Evolutionary conservation across 2,113 vertebrate species (phyloP).

Genomic region (Salvelinus fontinalis): DNA sequence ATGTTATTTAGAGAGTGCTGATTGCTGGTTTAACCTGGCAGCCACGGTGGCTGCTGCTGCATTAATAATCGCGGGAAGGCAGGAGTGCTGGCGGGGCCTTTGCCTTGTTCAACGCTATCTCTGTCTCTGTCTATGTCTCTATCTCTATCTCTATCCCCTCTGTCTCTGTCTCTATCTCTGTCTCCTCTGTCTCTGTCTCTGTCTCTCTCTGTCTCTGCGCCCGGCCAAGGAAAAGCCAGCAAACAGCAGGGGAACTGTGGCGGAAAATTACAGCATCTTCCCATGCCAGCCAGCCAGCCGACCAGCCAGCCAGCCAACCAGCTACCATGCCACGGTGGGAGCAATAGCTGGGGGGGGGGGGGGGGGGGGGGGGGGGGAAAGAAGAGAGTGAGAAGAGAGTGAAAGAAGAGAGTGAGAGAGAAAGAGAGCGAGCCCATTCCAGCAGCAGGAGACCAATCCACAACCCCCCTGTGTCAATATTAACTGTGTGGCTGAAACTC

Average conservation of each 20-base stretch:
- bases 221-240: slow-evolving; percentile 60
- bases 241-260: slow-evolving; percentile 72
- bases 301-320: slow-evolving; percentile 27
- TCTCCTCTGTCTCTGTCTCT: slow-evolving; percentile 46
- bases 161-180: no score
- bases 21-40: slow-evolving; percentile 74
- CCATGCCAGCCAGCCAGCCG: slow-evolving; percentile 59
- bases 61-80: slow-evolving; percentile 70
- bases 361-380: no score
- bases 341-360: no score
- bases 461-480: slow-evolving; percentile 35
- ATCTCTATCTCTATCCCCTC: no score
- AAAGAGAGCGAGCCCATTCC: no score
- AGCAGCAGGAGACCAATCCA: no score
- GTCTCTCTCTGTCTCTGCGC: slow-evolving; percentile 57
- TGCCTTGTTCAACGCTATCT: slow-evolving; percentile 59
- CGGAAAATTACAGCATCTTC: slow-evolving; percentile 73
- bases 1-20: slow-evolving; percentile 71
- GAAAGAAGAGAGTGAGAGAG: no score
- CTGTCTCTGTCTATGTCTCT: no score
- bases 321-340: no score
- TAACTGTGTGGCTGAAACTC: slow-evolving; percentile 55
- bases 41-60: slow-evolving; percentile 70
- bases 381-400: no score
- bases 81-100: slow-evolving; percentile 62